A percentile compares a stretch with the other conserved stretches of the same genome.
These are phyloP conservation scores for Ormyrus pomaceus DNA, from an alignment of 2,888 invertebrate species.

Conservation along the genomic window DNA sequence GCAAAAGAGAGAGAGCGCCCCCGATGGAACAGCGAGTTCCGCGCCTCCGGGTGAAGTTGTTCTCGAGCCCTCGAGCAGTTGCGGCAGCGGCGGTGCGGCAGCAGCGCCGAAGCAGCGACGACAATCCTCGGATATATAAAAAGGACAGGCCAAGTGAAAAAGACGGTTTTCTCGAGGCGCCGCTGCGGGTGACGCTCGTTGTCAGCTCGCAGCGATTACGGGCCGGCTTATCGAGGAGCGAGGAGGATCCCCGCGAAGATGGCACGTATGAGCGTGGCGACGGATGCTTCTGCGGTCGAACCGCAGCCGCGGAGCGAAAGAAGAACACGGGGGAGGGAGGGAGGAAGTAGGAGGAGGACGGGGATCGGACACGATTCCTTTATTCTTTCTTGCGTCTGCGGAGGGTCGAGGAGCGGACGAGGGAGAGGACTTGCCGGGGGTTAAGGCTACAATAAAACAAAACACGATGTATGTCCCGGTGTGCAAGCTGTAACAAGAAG, in stretches of 20 bases:
- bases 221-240: slow-evolving; percentile 11
- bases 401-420: slow-evolving; percentile 41
- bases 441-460: slow-evolving; percentile 74
- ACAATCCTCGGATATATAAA: slow-evolving; percentile 5
- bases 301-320: not conserved
- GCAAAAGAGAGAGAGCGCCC: not conserved
- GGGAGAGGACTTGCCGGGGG: slow-evolving; percentile 58
- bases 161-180: not conserved
- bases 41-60: not conserved
- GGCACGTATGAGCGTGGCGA: slow-evolving; percentile 14
- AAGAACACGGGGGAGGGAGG: not conserved
- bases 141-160: slow-evolving; percentile 4
- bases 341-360: not conserved
- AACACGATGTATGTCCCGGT: slow-evolving; percentile 75
- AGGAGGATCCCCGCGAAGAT: slow-evolving; percentile 11
- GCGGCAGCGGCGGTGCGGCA: not conserved
- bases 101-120: not conserved
- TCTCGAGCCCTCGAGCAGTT: not conserved
- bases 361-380: slow-evolving; percentile 5
- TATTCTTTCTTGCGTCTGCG: slow-evolving; percentile 29
- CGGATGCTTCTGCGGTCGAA: not conserved
- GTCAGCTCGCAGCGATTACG: not conserved
- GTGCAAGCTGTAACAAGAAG: slow-evolving; percentile 73
- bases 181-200: not conserved
- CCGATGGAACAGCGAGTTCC: not conserved